These are phyloP conservation scores for Megalonaias nervosa DNA, from an alignment of 1,140 invertebrate genomes.

Conservation along the genomic window DNA sequence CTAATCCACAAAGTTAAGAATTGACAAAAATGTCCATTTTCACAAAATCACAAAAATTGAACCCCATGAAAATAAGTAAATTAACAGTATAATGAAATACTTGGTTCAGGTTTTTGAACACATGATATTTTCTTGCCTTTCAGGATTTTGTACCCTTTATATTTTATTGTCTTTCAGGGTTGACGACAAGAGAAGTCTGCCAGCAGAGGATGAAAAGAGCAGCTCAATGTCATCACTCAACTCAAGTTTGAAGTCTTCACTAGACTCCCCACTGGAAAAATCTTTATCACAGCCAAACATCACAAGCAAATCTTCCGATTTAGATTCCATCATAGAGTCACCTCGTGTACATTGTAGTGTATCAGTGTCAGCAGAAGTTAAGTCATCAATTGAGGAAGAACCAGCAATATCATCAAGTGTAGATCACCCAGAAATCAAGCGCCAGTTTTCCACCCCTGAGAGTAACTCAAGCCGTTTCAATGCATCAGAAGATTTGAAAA, in stretches of 20 bases:
- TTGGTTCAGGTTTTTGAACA: too few species aligned
- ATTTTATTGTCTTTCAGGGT: slow-evolving; percentile 42
- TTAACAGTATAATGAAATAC: too few species aligned
- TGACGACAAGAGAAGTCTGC: slow-evolving; percentile 45
- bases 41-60: too few species aligned
- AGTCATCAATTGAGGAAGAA: slow-evolving; percentile 7
- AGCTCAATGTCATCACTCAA: slow-evolving; percentile 16
- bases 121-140: too few species aligned
- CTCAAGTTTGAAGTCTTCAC: too few species aligned
- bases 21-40: too few species aligned
- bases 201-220: slow-evolving; percentile 41
- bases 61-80: too few species aligned
- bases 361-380: slow-evolving; percentile 31
- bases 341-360: slow-evolving; percentile 1
- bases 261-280: slow-evolving; percentile 52
- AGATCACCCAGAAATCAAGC: slow-evolving; percentile 27
- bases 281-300: slow-evolving; percentile 61
- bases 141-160: background rate
- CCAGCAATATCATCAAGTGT: background rate
- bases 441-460: slow-evolving; percentile 36
- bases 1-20: too few species aligned
- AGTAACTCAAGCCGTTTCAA: slow-evolving; percentile 27
- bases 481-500: slow-evolving; percentile 61
- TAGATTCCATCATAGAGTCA: slow-evolving; percentile 4
- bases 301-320: slow-evolving; percentile 33